A percentile compares a stretch with the other conserved stretches of the same genome.
Evolutionary conservation across 92 coral and sea anemone genomes (phyloP).

Genomic region (Muricea muricata): DNA sequence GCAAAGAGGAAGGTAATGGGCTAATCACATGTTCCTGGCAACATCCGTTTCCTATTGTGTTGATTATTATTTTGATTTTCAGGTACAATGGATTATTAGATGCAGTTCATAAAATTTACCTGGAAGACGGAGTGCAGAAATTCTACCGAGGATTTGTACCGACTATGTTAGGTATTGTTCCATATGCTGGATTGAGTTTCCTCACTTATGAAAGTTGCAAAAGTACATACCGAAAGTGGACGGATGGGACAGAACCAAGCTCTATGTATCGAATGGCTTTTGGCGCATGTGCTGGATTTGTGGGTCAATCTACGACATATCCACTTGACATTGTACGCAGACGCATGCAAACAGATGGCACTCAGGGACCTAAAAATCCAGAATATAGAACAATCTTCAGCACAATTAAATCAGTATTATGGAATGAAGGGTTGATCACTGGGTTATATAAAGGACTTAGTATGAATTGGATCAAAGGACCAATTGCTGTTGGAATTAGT

Average conservation of each 20-base stretch:
- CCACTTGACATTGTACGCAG: constrained; percentile 95
- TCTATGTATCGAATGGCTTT: constrained; percentile 87
- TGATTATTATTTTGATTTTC: background rate
- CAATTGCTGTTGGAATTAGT: constrained; percentile 96
- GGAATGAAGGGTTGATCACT: constrained; percentile 78
- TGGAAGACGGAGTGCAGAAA: constrained; percentile 80
- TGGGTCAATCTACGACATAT: constrained; percentile 91
- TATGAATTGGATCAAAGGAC: constrained; percentile 98
- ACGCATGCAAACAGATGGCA: constrained; percentile 97
- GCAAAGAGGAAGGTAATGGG: constrained; percentile 86
- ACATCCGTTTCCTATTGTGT: background rate
- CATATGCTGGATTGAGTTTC: constrained; percentile 96
- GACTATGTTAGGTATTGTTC: constrained; percentile 87
- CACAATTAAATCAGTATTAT: constrained; percentile 79
- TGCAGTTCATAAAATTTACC: constrained; percentile 77
- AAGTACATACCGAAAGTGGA: constrained; percentile 66
- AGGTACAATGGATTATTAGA: constrained; percentile 84
- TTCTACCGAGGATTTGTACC: constrained; percentile 91
- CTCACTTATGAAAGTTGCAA: constrained; percentile 93
- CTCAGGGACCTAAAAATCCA: constrained; percentile 67
- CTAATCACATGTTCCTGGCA: too few relatives aligned
- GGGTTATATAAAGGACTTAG: constrained; percentile 92
- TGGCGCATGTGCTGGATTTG: constrained; percentile 97
- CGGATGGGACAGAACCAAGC: constrained; percentile 62
- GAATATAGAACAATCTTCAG: constrained; percentile 88